phyloP scores from a whole-genome alignment of 2,797 vertebrate genomes.

The Etheostoma nigrum region DNA sequence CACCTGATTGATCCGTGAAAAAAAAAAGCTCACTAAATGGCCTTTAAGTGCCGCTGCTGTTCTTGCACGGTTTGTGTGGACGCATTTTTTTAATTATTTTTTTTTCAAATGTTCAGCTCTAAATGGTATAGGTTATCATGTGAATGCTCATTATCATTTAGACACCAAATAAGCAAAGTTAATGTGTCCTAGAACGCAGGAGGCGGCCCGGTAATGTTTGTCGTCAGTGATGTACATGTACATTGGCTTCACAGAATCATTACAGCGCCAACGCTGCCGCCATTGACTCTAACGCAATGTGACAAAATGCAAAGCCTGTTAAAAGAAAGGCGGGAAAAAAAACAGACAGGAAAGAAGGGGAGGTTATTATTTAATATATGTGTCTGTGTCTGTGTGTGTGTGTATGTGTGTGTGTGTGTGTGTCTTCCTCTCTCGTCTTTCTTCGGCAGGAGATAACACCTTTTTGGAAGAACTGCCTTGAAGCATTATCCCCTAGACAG shows the following conservation, averaged over 20 bases:
- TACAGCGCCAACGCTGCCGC: slow-evolving; percentile 58
- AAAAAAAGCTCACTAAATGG: slow-evolving; percentile 75
- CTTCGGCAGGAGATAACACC: slow-evolving; percentile 84
- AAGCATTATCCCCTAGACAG: slow-evolving; percentile 88
- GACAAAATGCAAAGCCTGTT: slow-evolving; percentile 88
- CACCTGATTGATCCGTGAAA: slow-evolving; percentile 83
- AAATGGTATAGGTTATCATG: slow-evolving; percentile 87
- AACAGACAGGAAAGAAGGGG: slow-evolving; percentile 67
- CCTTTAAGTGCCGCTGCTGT: slow-evolving; percentile 70
- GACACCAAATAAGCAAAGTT: slow-evolving; percentile 87
- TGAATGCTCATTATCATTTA: slow-evolving; percentile 88
- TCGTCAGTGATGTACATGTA: slow-evolving; percentile 80
- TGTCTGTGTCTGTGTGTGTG: slow-evolving; percentile 51
- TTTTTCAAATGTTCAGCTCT: slow-evolving; percentile 77
- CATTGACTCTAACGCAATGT: slow-evolving; percentile 85
- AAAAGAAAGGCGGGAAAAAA: slow-evolving; percentile 70
- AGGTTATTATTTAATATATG: slow-evolving; percentile 85
- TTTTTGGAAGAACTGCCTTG: slow-evolving; percentile 86
- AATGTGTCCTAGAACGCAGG: slow-evolving; percentile 84
- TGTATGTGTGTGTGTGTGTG: slow-evolving; percentile 17
- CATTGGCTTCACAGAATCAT: slow-evolving; percentile 79
- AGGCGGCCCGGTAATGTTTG: slow-evolving; percentile 82
- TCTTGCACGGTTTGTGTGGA: slow-evolving; percentile 15
- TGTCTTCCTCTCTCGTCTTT: slow-evolving; percentile 57
- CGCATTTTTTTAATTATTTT: neutral